Base-by-base conservation (phyloP, 2,797 vertebrate genomes). In the Chelon auratus region DNA sequence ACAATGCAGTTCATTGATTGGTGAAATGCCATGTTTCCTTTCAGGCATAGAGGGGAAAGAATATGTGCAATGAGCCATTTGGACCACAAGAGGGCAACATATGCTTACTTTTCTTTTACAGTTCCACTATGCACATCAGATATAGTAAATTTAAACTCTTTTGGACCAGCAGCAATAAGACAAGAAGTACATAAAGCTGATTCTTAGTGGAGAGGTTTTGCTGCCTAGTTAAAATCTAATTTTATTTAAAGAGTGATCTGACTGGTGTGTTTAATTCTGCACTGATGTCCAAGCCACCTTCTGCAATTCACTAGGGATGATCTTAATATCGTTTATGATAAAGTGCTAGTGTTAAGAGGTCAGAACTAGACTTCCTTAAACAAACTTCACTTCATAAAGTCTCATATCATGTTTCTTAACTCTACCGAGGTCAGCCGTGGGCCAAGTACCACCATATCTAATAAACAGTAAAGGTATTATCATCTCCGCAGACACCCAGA, bases 41-140 rank as follows among this genome's bases (percentile, higher is more conserved):
- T 42, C 13, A 13, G 22, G 30, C 17, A 48, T 0, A 2, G 37
- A 26, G 39, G 0, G 2, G 1, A 4, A 48, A 43, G 20, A 9
- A 0, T 14, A 15, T 5, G 1, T 78, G 87, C 57, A 87, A 24
- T 68, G 42, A 75, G 22, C 8, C 1, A 9, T 1, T 60, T 2
- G 68, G 37, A 24, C 65, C 89, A 87, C 82, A 55, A 80, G 90
- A 81, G 71, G 87, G 72, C 40, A 15, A 15, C 52, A 2, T 7
- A 0, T 4, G 14, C 9, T 22, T 12, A 39, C 8, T 50, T 75
- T 75, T 14, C 50, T 14, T 33, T 50, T 1, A n/a, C 0, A 24
- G 36, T 2, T 5, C 2, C 22, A 47, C 17, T 45, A 5, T 40
- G 10, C 3, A 7, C 39, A 10, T 11, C 39, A 3, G 39, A 40